Conservation (phyloP, 2,888 invertebrate species). For the Barypeithes pellucidus region DNA sequence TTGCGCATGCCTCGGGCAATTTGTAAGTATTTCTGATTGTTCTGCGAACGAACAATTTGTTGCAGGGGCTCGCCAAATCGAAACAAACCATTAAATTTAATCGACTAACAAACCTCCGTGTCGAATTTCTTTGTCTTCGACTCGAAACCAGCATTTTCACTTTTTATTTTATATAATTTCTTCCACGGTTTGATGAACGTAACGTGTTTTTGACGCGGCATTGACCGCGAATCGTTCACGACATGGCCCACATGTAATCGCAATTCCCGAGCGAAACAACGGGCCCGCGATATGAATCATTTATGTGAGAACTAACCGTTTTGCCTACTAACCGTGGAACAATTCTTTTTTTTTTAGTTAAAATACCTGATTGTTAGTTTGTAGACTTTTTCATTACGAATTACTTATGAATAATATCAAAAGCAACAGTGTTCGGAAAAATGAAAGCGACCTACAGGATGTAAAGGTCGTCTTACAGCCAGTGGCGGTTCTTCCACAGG, state of each 20-base stretch:
- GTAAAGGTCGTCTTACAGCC: too few relatives aligned
- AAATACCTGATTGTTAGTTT: background rate
- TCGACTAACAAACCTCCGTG: too few relatives aligned
- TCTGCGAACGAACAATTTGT: too few relatives aligned
- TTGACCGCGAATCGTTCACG: constrained; percentile 18
- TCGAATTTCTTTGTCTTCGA: background rate
- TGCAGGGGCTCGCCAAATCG: too few relatives aligned
- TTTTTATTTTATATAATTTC: constrained; percentile 3
- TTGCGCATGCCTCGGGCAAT: too few relatives aligned
- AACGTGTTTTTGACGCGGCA: constrained; percentile 16
- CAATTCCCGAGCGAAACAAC: background rate
- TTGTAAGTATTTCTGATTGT: too few relatives aligned
- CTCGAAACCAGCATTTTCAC: background rate
- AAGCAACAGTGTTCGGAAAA: background rate
- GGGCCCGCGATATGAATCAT: constrained; percentile 19
- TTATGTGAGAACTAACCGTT: constrained; percentile 20
- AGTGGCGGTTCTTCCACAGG: too few relatives aligned
- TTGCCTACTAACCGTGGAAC: constrained; percentile 7
- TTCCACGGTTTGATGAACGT: constrained; percentile 18
- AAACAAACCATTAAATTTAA: too few relatives aligned
- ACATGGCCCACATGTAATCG: constrained; percentile 19
- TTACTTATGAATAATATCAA: background rate
- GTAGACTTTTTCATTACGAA: background rate
- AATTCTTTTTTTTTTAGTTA: background rate
- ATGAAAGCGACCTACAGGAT: too few relatives aligned